phyloP scores from a whole-genome alignment of 2,113 vertebrate genomes.

The Cepphus grylle region DNA sequence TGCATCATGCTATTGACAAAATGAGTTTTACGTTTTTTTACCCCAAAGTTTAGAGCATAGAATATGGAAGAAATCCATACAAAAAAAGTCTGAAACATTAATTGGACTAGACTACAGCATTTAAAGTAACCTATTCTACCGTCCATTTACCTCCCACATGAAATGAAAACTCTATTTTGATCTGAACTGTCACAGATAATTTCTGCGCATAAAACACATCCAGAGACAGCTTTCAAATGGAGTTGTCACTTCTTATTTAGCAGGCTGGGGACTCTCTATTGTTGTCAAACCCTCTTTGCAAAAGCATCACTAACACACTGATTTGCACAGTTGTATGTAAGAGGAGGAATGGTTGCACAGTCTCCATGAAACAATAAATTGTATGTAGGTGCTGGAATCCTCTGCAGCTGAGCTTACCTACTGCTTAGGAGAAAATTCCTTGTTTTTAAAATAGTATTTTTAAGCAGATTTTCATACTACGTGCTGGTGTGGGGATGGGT shows the following conservation, averaged over 20 bases:
- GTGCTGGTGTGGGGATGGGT: neutral
- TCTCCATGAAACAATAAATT: slow-evolving; percentile 30
- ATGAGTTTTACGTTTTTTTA: neutral
- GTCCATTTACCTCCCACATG: slow-evolving; percentile 68
- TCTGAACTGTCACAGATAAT: slow-evolving; percentile 78
- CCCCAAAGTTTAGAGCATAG: slow-evolving; percentile 32
- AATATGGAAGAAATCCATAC: slow-evolving; percentile 6
- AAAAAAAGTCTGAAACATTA: slow-evolving; percentile 57
- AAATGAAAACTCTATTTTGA: slow-evolving; percentile 80
- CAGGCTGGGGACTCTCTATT: slow-evolving; percentile 77
- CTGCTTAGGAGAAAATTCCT: neutral
- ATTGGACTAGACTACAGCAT: slow-evolving; percentile 67
- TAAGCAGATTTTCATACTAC: neutral
- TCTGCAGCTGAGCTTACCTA: slow-evolving; percentile 6
- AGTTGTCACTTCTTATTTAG: slow-evolving; percentile 91
- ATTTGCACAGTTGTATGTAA: slow-evolving; percentile 37
- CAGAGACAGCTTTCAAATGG: slow-evolving; percentile 80
- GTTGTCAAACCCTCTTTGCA: slow-evolving; percentile 83
- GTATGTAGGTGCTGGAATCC: neutral
- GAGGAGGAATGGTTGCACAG: neutral
- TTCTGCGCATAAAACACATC: slow-evolving; percentile 77
- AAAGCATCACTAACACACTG: slow-evolving; percentile 72
- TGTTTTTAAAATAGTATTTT: neutral
- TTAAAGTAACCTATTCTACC: slow-evolving; percentile 66
- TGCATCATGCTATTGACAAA: slow-evolving; percentile 2